phyloP scores from a whole-genome alignment of 1,140 invertebrate species.

The Xylocopa sonorina region DNA sequence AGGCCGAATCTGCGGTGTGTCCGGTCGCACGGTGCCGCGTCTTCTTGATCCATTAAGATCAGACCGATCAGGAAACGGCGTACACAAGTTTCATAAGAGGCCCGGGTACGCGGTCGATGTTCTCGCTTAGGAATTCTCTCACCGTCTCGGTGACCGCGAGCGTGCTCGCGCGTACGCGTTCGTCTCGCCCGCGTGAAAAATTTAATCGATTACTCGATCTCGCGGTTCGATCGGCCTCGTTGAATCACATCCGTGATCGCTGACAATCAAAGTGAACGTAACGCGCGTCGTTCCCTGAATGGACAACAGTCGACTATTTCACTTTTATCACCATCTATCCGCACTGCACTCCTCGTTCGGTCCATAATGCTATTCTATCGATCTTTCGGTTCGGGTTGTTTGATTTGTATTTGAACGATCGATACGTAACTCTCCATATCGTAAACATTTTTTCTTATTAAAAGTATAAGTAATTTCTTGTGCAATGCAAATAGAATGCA shows the following conservation, averaged over 20 bases:
- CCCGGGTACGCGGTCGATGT: constrained; percentile 9
- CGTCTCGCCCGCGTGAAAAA: background rate
- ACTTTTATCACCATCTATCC: no score
- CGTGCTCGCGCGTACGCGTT: background rate
- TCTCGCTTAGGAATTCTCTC: constrained; percentile 17
- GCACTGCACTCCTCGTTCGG: no score
- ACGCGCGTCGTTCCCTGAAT: no score
- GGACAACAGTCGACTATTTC: no score
- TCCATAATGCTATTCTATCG: no score
- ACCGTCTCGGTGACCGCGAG: background rate
- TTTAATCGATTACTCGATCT: constrained; percentile 14
- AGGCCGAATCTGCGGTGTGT: constrained; percentile 59
- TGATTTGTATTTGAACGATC: no score
- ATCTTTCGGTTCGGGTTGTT: no score
- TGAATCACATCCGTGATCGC: background rate
- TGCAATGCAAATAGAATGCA: no score
- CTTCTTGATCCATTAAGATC: constrained; percentile 51
- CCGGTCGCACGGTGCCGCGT: constrained; percentile 62
- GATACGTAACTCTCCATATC: no score
- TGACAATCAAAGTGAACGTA: background rate
- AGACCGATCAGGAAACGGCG: constrained; percentile 50
- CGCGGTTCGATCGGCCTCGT: background rate
- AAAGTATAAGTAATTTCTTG: no score
- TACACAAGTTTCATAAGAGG: constrained; percentile 46
- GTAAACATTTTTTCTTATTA: no score